Conservation (phyloP, 2,797 vertebrate genomes). For the Aselliscus stoliczkanus region DNA sequence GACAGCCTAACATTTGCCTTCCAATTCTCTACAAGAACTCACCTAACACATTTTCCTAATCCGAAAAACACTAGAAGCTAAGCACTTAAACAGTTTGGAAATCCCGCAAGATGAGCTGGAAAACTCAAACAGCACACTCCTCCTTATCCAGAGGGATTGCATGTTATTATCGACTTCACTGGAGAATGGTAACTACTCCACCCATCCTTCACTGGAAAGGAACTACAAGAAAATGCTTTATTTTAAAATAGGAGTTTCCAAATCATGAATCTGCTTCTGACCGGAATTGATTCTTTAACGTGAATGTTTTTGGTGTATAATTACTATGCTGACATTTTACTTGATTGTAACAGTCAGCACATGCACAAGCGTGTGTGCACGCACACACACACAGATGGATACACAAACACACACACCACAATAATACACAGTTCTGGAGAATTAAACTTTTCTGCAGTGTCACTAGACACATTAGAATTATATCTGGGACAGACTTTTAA, state of each 20-base stretch:
- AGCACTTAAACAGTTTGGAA: slow-evolving; percentile 10
- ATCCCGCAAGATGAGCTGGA: slow-evolving; percentile 24
- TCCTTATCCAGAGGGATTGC: neutral
- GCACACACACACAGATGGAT: no score
- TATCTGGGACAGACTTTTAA: neutral
- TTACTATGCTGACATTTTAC: neutral
- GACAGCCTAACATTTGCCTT: slow-evolving; percentile 7
- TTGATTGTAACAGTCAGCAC: neutral
- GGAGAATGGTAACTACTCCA: neutral
- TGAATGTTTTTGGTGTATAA: neutral
- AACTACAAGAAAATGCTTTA: slow-evolving; percentile 14
- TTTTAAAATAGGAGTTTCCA: neutral
- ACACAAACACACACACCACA: neutral
- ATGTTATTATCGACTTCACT: neutral
- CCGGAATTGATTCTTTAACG: neutral
- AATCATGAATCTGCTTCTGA: neutral
- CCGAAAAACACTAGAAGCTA: neutral
- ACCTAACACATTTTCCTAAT: neutral
- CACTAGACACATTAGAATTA: neutral
- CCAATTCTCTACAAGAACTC: neutral
- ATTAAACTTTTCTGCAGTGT: neutral
- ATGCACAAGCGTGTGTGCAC: no score
- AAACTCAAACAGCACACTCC: neutral
- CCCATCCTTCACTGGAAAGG: neutral
- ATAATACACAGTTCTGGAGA: neutral